Conservation (phyloP, 1,140 invertebrate genomes). For the Tetraneura akinire region DNA sequence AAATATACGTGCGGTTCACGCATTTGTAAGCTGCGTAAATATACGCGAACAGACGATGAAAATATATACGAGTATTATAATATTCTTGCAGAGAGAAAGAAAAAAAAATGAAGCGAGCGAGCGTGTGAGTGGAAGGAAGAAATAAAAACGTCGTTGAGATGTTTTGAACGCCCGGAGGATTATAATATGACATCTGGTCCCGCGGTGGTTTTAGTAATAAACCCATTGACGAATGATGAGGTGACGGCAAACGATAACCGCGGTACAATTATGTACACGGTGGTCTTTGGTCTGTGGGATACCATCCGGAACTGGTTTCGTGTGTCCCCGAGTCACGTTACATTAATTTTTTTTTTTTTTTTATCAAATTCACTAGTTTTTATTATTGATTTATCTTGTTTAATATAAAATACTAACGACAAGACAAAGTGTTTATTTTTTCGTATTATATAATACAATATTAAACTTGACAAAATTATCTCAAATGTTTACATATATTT, state of each 20-base stretch:
- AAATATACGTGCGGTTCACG: not conserved
- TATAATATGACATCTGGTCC: slow-evolving; percentile 30
- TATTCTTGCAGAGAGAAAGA: not conserved
- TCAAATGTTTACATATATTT: too few species aligned
- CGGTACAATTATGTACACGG: not conserved
- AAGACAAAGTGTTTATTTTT: too few species aligned
- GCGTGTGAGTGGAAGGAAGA: not conserved
- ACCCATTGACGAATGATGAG: slow-evolving; percentile 36
- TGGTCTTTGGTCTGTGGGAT: not conserved
- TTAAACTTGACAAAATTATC: too few species aligned
- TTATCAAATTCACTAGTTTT: not conserved
- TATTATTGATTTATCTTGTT: not conserved
- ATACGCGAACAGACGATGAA: not conserved
- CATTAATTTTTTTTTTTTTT: not conserved
- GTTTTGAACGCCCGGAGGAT: slow-evolving; percentile 9
- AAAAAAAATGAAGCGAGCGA: not conserved
- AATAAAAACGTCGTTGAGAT: slow-evolving; percentile 47
- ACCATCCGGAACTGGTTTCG: not conserved
- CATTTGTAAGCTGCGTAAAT: not conserved
- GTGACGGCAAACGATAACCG: not conserved
- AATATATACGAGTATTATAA: not conserved
- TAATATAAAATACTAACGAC: not conserved
- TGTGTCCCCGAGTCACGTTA: not conserved
- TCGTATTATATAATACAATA: too few species aligned
- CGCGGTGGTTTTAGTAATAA: slow-evolving; percentile 15